Evolutionary conservation across 2,888 invertebrate species (phyloP).

Genomic region (Macrophya annulata): DNA sequence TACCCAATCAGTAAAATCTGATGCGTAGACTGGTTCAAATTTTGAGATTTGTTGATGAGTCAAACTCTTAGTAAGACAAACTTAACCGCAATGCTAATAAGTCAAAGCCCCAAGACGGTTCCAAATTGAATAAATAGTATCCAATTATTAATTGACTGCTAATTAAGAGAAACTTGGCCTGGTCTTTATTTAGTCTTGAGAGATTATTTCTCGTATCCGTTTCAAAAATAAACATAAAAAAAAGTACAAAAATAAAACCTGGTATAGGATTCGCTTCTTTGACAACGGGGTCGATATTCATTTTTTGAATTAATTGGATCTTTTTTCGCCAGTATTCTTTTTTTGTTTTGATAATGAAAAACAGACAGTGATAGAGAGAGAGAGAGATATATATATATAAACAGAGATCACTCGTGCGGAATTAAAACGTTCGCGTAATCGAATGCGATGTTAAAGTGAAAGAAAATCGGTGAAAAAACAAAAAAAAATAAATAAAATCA

Average conservation of each 20-base stretch:
- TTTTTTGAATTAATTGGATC: not conserved
- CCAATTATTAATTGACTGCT: not conserved
- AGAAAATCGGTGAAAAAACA: not conserved
- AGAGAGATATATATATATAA: too few species aligned
- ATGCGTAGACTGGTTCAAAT: not conserved
- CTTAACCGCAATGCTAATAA: not conserved
- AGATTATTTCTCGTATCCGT: constrained; percentile 4
- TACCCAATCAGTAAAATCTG: not conserved
- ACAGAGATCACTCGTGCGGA: not conserved
- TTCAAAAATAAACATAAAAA: not conserved
- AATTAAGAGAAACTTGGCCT: not conserved
- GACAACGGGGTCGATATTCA: not conserved
- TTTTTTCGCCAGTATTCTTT: not conserved
- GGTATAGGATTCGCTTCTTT: not conserved
- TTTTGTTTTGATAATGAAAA: not conserved
- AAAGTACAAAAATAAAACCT: not conserved
- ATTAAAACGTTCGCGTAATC: not conserved
- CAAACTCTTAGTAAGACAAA: not conserved
- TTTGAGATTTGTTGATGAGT: not conserved
- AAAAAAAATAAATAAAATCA: too few species aligned
- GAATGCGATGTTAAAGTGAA: not conserved
- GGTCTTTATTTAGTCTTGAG: not conserved
- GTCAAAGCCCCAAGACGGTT: not conserved
- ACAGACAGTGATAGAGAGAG: not conserved
- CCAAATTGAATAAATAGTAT: not conserved